Evolutionary conservation across 2,888 invertebrate species (phyloP), one percentile per base, ranked within the genome.

Genomic region (Hyposoter dolosus): DNA sequence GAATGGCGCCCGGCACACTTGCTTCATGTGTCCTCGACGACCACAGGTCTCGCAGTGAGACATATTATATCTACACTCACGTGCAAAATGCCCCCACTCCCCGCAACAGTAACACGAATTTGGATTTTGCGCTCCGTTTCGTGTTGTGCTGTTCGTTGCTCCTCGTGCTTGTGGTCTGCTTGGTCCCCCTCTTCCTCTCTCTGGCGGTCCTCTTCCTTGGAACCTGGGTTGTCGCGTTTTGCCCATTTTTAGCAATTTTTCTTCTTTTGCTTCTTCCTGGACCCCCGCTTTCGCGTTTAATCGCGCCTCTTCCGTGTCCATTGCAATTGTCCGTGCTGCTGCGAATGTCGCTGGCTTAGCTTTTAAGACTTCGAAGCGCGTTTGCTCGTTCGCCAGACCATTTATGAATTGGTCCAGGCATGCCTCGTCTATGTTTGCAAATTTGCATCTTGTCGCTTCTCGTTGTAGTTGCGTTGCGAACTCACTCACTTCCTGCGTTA

Each of bases 51-150:
- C 69, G 71, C 79, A 84, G 35, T 40, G 69, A 9, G 60, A 15
- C 47, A 53, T 23, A 4, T 32, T 75, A 50, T 43, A 84, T 40
- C 65, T 17, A 53, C 81, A 84, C 66, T 76, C 69, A 6, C 53
- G 65, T 40, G 84, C 56, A 53, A 50, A 60, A 66, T 84, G 81
- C 53, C 81, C 72, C 23, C 65, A 28, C 32, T 40, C 65, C 7
- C 81, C 84, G 43, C 81, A 84, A 23, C 76, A 84, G 65, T 76
- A 76, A 53, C 84, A 81, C 19, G 23, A 40, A 19, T 40, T 69
- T 68, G 60, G 12, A 19, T 45, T 45, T 68, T 50, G 50, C 28
- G 19, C 19, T 47, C 65, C 35, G 43, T 56, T 69, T 76, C 75
- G 75, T 69, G 23, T 56, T 28, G 69, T 60, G 43, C n/a, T 35